Evolutionary conservation across 64 coral and sea anemone genomes (phyloP).

Genomic region (Porites lutea): DNA sequence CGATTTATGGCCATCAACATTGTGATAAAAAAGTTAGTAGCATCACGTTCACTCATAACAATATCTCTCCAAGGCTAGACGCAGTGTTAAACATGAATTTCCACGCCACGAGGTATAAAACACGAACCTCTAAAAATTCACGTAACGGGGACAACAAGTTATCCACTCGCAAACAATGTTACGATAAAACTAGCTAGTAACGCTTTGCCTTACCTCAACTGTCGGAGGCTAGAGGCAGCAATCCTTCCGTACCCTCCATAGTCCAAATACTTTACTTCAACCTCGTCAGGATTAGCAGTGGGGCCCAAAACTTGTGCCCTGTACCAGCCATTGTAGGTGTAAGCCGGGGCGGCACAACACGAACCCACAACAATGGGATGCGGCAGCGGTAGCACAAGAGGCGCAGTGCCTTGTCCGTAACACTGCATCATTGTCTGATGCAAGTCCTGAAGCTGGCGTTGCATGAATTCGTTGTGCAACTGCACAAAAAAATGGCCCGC

Average conservation of each 20-base stretch:
- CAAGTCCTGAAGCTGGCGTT: constrained; percentile 76
- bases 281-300: constrained; percentile 82
- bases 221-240: constrained; percentile 68
- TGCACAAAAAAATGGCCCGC: constrained; percentile 94
- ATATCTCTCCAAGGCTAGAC: no score
- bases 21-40: no score
- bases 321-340: constrained; percentile 91
- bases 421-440: constrained; percentile 96
- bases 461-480: constrained; percentile 74
- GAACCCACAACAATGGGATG: constrained; percentile 82
- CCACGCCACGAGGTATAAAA: no score
- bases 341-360: constrained; percentile 81
- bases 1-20: no score
- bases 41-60: no score
- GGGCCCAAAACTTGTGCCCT: constrained; percentile 87
- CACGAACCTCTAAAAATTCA: no score
- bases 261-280: constrained; percentile 94
- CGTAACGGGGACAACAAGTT: no score
- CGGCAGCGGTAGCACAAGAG: constrained; percentile 57
- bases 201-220: constrained; percentile 75
- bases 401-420: constrained; percentile 70
- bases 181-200: no score
- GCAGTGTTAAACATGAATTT: no score
- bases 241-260: constrained; percentile 87
- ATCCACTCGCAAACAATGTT: no score